A percentile compares a stretch with the other conserved stretches of the same genome.
Evolutionary conservation across 2,113 vertebrate species (phyloP).

Genomic region (Podarcis cretensis): DNA sequence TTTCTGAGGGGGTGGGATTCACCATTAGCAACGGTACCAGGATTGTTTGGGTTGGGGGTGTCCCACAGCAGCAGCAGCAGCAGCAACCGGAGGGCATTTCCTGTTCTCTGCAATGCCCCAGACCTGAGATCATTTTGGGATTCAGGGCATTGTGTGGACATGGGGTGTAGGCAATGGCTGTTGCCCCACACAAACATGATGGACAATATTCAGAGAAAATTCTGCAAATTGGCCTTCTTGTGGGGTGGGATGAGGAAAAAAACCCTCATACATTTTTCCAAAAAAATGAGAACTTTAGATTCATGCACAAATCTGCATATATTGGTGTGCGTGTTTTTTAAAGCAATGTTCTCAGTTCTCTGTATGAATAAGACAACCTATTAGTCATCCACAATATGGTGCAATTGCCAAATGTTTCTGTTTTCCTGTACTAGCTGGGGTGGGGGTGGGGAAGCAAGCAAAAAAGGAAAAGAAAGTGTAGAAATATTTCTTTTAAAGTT

Average conservation of each 20-base stretch:
- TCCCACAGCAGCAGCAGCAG: no score
- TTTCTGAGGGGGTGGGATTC: no score
- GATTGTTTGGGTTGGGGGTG: no score
- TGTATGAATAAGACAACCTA: slow-evolving; percentile 6
- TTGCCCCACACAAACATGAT: no score
- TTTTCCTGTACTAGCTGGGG: background rate
- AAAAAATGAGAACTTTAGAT: background rate
- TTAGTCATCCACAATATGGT: slow-evolving; percentile 10
- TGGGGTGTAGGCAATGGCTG: no score
- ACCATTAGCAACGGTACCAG: no score
- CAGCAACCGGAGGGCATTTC: no score
- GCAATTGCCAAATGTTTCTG: background rate
- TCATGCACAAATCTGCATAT: background rate
- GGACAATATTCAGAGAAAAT: no score
- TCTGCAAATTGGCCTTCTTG: no score
- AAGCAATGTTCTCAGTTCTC: background rate
- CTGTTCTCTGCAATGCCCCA: no score
- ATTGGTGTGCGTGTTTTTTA: background rate
- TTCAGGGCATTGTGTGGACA: background rate
- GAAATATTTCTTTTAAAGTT: slow-evolving; percentile 2
- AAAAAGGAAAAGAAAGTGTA: background rate
- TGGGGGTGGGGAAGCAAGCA: no score
- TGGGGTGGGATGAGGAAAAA: background rate
- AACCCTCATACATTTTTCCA: background rate
- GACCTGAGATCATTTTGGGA: background rate